Conservation (phyloP, 2,797 vertebrate species). For the Hemibagrus guttatus region DNA sequence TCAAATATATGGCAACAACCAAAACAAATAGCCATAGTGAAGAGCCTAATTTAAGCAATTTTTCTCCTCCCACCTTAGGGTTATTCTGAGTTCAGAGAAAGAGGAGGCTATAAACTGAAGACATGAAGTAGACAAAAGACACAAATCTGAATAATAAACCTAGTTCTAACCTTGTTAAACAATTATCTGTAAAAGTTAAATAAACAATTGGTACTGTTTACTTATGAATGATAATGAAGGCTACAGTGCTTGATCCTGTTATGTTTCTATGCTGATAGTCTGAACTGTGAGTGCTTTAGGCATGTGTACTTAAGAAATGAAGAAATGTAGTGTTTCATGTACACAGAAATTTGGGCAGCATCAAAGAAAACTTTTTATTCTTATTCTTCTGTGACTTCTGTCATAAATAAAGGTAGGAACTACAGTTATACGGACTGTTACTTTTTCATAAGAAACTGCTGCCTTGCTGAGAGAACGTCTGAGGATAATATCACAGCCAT, state of each 20-base stretch:
- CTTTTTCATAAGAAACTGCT: not conserved
- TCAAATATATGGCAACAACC: conserved; percentile 58
- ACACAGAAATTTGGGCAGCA: not conserved
- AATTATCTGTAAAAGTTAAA: not conserved
- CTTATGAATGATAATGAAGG: not conserved
- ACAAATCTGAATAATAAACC: conserved; percentile 10
- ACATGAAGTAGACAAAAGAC: conserved; percentile 12
- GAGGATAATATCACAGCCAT: not conserved
- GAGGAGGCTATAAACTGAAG: conserved; percentile 33
- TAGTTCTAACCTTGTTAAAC: not conserved
- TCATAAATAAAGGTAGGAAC: not conserved
- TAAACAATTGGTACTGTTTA: not conserved
- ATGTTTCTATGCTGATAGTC: not conserved
- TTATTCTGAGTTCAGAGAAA: conserved; percentile 60
- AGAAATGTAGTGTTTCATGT: not conserved
- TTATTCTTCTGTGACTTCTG: not conserved
- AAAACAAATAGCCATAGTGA: conserved; percentile 66
- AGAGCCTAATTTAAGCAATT: conserved; percentile 66
- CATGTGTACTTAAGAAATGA: not conserved
- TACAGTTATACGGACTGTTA: not conserved
- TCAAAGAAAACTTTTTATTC: not conserved
- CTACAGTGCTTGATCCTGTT: not conserved
- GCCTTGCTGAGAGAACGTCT: not conserved
- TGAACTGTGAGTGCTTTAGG: not conserved
- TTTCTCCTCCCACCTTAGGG: conserved; percentile 50